A percentile compares a stretch with the other conserved stretches of the same genome.
phyloP scores from a whole-genome alignment of 1,140 invertebrate genomes.

The Lasaia peninsularis region DNA sequence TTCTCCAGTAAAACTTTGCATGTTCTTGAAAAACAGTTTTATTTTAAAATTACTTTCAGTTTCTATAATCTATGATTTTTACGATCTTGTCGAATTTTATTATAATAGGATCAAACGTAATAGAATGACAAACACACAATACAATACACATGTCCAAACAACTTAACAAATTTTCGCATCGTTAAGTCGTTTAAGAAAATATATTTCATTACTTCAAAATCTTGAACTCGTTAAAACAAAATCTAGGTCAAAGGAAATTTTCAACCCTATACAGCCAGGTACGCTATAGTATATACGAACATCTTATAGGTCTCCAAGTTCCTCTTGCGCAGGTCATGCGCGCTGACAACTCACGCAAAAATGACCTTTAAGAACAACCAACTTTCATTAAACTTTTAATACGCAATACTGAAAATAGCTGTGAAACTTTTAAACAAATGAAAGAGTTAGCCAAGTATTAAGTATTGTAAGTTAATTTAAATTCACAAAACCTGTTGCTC shows the following conservation, averaged over 20 bases:
- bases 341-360: background rate
- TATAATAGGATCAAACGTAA: too few species aligned
- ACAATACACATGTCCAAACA: background rate
- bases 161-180: background rate
- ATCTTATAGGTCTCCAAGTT: slow-evolving; percentile 1
- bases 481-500: slow-evolving; percentile 3
- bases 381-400: slow-evolving; percentile 1
- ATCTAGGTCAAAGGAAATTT: slow-evolving; percentile 8
- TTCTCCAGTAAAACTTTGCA: too few species aligned
- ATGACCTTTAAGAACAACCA: background rate
- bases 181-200: too few species aligned
- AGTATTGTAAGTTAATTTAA: background rate
- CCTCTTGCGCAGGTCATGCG: slow-evolving; percentile 7
- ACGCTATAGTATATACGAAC: background rate
- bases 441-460: background rate
- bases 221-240: background rate
- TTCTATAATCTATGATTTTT: too few species aligned
- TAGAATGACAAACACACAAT: too few species aligned
- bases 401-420: background rate
- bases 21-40: too few species aligned
- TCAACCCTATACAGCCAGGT: slow-evolving; percentile 1
- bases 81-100: too few species aligned
- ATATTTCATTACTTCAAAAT: background rate
- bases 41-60: too few species aligned
- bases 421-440: background rate